Evolutionary conservation across 2,113 vertebrate genomes (phyloP).

Genomic region (Hypanus sabinus): DNA sequence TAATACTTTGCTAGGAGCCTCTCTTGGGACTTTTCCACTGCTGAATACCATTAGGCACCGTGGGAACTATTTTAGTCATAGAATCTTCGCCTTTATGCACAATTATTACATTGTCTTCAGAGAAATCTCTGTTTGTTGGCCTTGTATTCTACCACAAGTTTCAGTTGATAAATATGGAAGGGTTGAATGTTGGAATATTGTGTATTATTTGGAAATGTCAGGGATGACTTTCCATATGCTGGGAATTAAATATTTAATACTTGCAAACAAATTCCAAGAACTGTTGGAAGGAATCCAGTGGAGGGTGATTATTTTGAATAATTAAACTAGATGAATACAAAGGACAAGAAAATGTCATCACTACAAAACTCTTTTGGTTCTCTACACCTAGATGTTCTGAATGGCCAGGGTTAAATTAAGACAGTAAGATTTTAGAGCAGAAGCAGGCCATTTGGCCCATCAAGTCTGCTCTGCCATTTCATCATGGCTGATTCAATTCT

Average conservation of each 20-base stretch:
- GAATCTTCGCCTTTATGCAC: constrained; percentile 46
- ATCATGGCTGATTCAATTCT: too few species aligned
- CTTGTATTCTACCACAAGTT: constrained; percentile 51
- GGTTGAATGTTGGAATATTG: constrained; percentile 51
- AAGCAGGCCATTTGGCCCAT: too few species aligned
- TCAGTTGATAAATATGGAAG: constrained; percentile 42
- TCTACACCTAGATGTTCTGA: neutral
- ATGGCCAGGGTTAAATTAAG: neutral
- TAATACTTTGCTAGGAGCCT: constrained; percentile 42
- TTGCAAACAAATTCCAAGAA: neutral
- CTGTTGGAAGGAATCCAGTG: neutral
- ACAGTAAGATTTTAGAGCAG: too few species aligned
- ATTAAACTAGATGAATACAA: neutral
- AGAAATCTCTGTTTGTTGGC: constrained; percentile 47
- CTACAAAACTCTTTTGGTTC: neutral
- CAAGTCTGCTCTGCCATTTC: too few species aligned
- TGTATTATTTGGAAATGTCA: constrained; percentile 61
- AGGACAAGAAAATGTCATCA: neutral
- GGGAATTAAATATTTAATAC: neutral
- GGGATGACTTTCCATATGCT: constrained; percentile 38
- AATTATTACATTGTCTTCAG: constrained; percentile 42
- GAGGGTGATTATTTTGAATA: neutral
- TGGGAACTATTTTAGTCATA: constrained; percentile 51
- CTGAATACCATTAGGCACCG: constrained; percentile 47
- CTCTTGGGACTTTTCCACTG: constrained; percentile 46